Base-by-base conservation (phyloP, 2,888 invertebrate genomes). In the Muschampia plurimacula region DNA sequence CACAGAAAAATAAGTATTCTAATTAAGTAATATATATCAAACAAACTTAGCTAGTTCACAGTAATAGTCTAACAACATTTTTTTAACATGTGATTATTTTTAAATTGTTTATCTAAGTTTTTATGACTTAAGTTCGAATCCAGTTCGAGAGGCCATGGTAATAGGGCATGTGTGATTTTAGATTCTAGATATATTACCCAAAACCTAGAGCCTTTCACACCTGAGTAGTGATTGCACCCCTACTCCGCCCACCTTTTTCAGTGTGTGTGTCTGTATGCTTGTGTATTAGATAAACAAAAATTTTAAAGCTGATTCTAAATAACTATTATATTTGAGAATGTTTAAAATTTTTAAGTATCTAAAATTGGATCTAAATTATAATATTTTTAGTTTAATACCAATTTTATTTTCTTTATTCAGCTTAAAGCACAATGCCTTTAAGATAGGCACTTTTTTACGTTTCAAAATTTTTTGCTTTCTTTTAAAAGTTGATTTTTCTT, bases 151-250 rank as follows among this genome's bases (percentile, higher is more conserved):
- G 82, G 82, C 85, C 85, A 88, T 86, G 87, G 86, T 85, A 81
- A 79, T 81, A 79, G 79, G 81, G 86, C 86, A 87, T 87, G 84
- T 73, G 72, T 68, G 67, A 72, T 12, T 46, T 67, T 73, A 73
- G 76, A 76, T 74, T 74, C 62, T 72, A 72, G 55, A 67, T 72
- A 72, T 60, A 60, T 8, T 52, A 62, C 52, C 72, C 13, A 13
- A 66, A 49, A 15, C 78, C 83, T 86, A 87, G 85, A 87, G 84
- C 89, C 81, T 22, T 79, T 67, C 76, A 77, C 75, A 62, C 74
- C 71, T 66, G 60, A 82, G 85, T 89, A 85, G 86, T 80, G 78
- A 76, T 81, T 85, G 87, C 88, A 88, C 87, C 83, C 82, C 79
- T 74, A 77, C 75, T 79, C 77, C 77, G 77, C 77, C 79, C 80